Base-by-base conservation (phyloP, 1,140 invertebrate genomes). In the Pectinophora gossypiella region DNA sequence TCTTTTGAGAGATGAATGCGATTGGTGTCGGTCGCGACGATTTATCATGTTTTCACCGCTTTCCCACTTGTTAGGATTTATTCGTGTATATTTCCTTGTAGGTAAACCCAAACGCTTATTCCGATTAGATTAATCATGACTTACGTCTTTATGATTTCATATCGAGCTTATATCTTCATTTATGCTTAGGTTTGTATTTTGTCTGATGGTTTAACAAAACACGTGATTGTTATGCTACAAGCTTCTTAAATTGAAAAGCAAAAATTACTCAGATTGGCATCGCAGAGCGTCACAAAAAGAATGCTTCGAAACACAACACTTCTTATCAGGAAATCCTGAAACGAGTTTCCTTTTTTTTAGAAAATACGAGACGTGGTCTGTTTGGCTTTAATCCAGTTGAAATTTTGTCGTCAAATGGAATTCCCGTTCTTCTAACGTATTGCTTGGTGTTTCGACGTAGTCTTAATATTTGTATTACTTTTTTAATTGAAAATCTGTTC, bases 361-460 rank as follows among this genome's bases (percentile, higher is more conserved):
- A 56, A 64, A 60, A 60, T 59, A 55, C 52, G 55, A 56, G 47
- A 56, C 59, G 59, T 59, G 55, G 55, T 59, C 55, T 61, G 56
- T 61, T 65, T 65, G 59, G 63, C 63, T 54, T 65, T 61, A 61
- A 61, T 65, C 63, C 59, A 65, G 56, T 65, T 51, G 40, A 46
- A 55, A 54, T 54, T 55, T 50, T 45, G 53, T 54, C 47, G 36
- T 50, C 23, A 18, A 36, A 40, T 40, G 6, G 27, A 32, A 32
- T 7, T n/a, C n/a, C n/a, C n/a, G n/a, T n/a, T n/a, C n/a, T n/a
- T n/a, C n/a, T n/a, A n/a, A n/a, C n/a, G n/a, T n/a, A n/a, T n/a
- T n/a, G n/a, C n/a, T n/a, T n/a, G n/a, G n/a, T n/a, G n/a, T n/a
- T n/a, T n/a, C n/a, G n/a, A n/a, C n/a, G n/a, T n/a, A n/a, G n/a